Percentiles rank a stretch among this genome's conserved stretches.
Evolutionary conservation across 1,140 invertebrate genomes (phyloP).

Genomic region (Tetraneura akinire): DNA sequence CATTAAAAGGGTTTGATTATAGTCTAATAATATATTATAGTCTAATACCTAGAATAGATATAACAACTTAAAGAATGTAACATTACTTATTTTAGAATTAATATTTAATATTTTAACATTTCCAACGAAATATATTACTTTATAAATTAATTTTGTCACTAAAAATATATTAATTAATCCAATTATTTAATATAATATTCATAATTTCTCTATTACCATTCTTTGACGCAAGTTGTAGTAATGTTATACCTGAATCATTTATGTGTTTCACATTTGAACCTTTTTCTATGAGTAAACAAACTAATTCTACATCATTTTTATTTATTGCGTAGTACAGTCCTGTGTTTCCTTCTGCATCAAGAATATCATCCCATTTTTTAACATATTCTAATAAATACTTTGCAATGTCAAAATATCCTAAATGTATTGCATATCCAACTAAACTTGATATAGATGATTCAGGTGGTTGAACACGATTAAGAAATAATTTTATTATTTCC

Average conservation of each 20-base stretch:
- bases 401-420: constrained; percentile 31
- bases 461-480: constrained; percentile 4
- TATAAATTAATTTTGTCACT: constrained; percentile 5
- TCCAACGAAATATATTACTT: not conserved
- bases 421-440: constrained; percentile 38
- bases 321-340: constrained; percentile 25
- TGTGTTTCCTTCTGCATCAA: constrained; percentile 37
- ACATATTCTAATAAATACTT: constrained; percentile 30
- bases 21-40: constrained; percentile 35
- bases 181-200: constrained; percentile 20
- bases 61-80: not conserved
- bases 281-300: constrained; percentile 19
- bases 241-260: constrained; percentile 13
- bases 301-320: constrained; percentile 37
- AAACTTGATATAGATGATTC: not conserved
- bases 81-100: constrained; percentile 19
- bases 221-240: constrained; percentile 4
- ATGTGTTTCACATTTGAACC: constrained; percentile 23
- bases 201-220: constrained; percentile 36
- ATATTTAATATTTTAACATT: not conserved
- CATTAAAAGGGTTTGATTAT: not conserved
- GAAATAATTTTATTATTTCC: constrained; percentile 28
- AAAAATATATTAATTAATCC: not conserved
- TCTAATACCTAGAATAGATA: too few species aligned
- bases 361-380: constrained; percentile 9